Percentiles rank a stretch among this genome's conserved stretches.
Conservation (phyloP, 2,113 vertebrate genomes). For the Colinus virginianus region DNA sequence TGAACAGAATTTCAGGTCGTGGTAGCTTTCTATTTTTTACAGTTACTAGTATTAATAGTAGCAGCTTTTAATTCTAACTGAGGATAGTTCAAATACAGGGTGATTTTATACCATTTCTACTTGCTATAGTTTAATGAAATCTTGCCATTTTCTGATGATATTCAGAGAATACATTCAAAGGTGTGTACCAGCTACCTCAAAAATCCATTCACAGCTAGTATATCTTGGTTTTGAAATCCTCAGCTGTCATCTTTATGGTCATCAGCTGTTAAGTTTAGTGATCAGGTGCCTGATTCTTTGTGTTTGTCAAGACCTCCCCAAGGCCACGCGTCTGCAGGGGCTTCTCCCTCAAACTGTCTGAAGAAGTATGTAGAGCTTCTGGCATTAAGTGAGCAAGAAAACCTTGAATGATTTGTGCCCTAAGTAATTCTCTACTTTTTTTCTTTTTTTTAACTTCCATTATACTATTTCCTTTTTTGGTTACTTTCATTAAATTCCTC, state of each 20-base stretch:
- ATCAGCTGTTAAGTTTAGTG: neutral
- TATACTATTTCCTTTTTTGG: neutral
- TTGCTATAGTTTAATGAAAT: neutral
- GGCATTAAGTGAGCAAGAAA: neutral
- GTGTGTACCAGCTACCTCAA: accelerated
- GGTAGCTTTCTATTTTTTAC: neutral
- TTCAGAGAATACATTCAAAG: neutral
- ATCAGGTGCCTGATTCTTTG: neutral
- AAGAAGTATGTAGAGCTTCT: neutral
- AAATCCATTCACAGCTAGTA: neutral
- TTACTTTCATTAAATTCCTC: constrained; percentile 29
- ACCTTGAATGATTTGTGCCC: neutral
- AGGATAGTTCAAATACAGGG: neutral
- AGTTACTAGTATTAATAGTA: neutral
- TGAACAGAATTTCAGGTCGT: neutral
- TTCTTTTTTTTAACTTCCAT: neutral
- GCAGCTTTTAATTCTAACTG: neutral
- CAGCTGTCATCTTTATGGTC: neutral
- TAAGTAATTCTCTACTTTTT: neutral
- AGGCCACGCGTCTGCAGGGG: neutral
- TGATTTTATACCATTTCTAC: neutral
- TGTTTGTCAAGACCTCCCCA: neutral
- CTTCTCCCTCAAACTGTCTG: neutral
- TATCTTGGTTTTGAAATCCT: neutral
- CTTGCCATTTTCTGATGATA: neutral